phyloP scores from a whole-genome alignment of 2,113 vertebrate genomes.

The Tamias sibiricus region DNA sequence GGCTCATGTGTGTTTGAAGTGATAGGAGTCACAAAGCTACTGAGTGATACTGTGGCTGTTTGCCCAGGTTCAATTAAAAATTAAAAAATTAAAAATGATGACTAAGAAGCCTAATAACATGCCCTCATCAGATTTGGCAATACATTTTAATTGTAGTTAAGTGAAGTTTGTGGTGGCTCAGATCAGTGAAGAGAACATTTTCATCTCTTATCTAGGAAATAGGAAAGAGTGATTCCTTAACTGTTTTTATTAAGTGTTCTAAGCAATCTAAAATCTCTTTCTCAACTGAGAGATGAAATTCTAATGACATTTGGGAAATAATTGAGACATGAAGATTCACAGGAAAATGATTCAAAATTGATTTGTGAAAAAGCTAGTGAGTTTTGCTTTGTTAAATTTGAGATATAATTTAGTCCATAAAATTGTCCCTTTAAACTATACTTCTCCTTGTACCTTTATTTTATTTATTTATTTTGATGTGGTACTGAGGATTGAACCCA shows the following conservation, averaged over 20 bases:
- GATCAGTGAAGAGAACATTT: not conserved
- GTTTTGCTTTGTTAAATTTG: not conserved
- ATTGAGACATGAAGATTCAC: not conserved
- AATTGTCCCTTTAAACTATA: not conserved
- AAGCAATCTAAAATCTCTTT: not conserved
- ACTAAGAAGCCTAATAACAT: not conserved
- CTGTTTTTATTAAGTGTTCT: not conserved
- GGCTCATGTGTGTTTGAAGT: not conserved
- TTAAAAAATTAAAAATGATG: not conserved
- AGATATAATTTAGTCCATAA: not conserved
- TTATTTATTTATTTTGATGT: no score
- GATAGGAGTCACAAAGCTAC: not conserved
- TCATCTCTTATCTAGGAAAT: not conserved
- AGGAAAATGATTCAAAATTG: not conserved
- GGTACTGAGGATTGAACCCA: no score
- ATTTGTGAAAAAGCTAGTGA: not conserved
- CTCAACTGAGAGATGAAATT: not conserved
- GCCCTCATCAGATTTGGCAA: not conserved
- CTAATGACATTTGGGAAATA: slow-evolving; percentile 18
- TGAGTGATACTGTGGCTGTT: not conserved
- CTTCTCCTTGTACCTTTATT: no score
- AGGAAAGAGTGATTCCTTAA: slow-evolving; percentile 8
- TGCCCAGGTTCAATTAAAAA: not conserved
- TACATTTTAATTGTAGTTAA: slow-evolving; percentile 34
- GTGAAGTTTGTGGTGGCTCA: not conserved